These are phyloP conservation scores for Madoqua kirkii DNA, from an alignment of 2,113 vertebrate genomes.

Conservation along the genomic window DNA sequence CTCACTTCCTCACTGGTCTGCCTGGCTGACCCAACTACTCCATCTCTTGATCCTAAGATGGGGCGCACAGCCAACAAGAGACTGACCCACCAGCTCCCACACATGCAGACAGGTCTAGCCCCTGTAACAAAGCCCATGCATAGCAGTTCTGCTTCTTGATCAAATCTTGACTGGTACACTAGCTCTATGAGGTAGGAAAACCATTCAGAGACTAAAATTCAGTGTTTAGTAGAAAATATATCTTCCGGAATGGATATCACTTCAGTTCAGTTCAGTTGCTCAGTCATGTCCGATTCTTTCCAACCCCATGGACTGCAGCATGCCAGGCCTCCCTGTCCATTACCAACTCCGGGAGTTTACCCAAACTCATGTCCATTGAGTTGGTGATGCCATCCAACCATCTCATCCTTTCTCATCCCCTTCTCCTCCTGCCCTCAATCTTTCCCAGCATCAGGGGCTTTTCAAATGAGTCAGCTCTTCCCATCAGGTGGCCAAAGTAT, in stretches of 20 bases:
- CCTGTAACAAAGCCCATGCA: accelerated
- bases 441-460: not conserved
- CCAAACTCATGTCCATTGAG: not conserved
- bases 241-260: not conserved
- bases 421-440: not conserved
- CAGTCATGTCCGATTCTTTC: accelerated
- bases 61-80: not conserved
- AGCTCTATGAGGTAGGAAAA: not conserved
- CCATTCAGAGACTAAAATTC: not conserved
- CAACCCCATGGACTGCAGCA: not conserved
- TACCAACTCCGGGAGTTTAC: accelerated
- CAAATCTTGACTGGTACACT: not conserved
- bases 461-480: not conserved
- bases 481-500: not conserved
- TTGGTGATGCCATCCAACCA: not conserved
- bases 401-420: not conserved
- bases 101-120: not conserved
- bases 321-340: not conserved
- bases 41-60: not conserved
- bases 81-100: not conserved
- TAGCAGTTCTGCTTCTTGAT: not conserved
- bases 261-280: not conserved
- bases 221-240: not conserved
- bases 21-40: not conserved
- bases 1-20: not conserved